phyloP scores from a whole-genome alignment of 1,140 invertebrate species.

The Brachionus asplanchnoidis region DNA sequence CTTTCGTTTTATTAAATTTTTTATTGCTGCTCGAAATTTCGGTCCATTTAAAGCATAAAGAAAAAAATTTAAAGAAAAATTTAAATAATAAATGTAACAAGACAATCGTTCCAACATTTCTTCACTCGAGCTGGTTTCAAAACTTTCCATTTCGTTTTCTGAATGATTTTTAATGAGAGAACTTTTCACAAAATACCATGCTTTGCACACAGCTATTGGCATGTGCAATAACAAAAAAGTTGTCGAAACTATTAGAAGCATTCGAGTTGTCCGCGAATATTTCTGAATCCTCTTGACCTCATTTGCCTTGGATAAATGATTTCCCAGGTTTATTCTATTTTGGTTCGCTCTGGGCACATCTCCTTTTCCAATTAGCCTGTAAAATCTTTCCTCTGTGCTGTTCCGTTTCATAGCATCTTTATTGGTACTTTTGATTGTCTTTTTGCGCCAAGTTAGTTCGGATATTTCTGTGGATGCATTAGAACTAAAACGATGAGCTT shows the following conservation, averaged over 20 bases:
- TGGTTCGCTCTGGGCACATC: neutral
- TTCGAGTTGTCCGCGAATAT: slow-evolving; percentile 20
- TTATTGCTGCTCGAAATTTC: neutral
- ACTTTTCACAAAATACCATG: slow-evolving; percentile 19
- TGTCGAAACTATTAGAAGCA: slow-evolving; percentile 73
- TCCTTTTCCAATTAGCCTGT: neutral
- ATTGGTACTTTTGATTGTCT: neutral
- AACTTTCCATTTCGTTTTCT: neutral
- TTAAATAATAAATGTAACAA: slow-evolving; percentile 64
- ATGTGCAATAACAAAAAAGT: slow-evolving; percentile 64
- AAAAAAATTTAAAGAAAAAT: slow-evolving; percentile 78
- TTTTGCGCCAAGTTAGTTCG: neutral
- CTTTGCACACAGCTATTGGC: neutral
- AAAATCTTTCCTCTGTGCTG: neutral
- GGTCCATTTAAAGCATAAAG: slow-evolving; percentile 60
- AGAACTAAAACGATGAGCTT: neutral
- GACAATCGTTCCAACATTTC: slow-evolving; percentile 12
- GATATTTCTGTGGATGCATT: neutral
- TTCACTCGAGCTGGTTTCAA: slow-evolving; percentile 20
- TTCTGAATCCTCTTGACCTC: neutral
- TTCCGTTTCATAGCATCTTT: neutral
- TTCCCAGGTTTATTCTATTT: neutral
- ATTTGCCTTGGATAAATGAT: neutral
- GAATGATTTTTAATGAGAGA: neutral
- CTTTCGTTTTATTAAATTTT: neutral